Evolutionary conservation across 1,140 invertebrate genomes (phyloP).

Genomic region (Plutomurus gul): DNA sequence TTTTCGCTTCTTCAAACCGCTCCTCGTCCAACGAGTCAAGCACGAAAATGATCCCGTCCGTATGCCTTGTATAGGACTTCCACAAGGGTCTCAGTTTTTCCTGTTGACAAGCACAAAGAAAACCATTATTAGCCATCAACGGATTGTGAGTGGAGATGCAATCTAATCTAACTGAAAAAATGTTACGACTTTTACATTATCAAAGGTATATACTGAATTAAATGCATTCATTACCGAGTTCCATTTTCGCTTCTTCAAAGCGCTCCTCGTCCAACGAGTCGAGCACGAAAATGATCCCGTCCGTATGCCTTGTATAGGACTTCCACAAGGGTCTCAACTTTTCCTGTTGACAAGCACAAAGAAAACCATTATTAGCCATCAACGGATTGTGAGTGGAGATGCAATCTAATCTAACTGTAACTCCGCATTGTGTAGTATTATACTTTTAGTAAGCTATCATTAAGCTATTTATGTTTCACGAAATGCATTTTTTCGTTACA

Average conservation of each 20-base stretch:
- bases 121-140: neutral
- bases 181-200: too few species aligned
- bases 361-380: too few species aligned
- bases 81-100: constrained; percentile 90
- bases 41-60: constrained; percentile 92
- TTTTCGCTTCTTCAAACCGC: constrained; percentile 90
- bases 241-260: constrained; percentile 94
- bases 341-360: constrained; percentile 66
- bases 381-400: too few species aligned
- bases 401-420: too few species aligned
- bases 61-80: constrained; percentile 88
- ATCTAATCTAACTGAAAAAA: too few species aligned
- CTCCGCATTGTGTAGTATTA: too few species aligned
- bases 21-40: constrained; percentile 87
- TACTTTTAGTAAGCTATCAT: too few species aligned
- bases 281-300: constrained; percentile 91
- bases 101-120: constrained; percentile 59
- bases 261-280: constrained; percentile 87
- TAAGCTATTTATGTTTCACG: too few species aligned
- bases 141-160: neutral
- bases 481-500: too few species aligned
- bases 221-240: too few species aligned
- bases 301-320: constrained; percentile 86
- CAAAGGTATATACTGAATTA: too few species aligned
- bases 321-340: constrained; percentile 91